Percentiles rank a stretch among this genome's conserved stretches.
These are phyloP conservation scores for Pungitius pungitius DNA, from an alignment of 2,113 vertebrate species.

Conservation along the genomic window DNA sequence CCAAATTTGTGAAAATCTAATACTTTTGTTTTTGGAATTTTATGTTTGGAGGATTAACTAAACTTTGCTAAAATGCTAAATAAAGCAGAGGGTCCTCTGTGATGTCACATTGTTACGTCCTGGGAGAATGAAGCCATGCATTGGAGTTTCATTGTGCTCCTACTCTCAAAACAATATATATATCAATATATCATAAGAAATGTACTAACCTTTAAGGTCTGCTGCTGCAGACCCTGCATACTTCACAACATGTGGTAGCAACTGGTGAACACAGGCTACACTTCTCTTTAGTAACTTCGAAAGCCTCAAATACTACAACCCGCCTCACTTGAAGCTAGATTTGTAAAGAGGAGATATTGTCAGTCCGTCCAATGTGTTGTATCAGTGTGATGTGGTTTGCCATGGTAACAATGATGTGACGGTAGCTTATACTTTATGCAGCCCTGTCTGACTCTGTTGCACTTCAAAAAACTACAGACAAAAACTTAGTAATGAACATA, in stretches of 20 bases:
- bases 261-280: constrained; percentile 30
- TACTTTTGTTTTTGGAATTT: too few species aligned
- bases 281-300: constrained; percentile 61
- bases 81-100: neutral
- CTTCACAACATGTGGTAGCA: constrained; percentile 28
- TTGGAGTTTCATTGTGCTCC: constrained; percentile 51
- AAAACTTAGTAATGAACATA: constrained; percentile 61
- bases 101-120: constrained; percentile 12
- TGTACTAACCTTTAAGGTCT: constrained; percentile 61
- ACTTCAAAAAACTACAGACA: constrained; percentile 42
- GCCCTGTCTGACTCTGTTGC: constrained; percentile 50
- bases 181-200: constrained; percentile 46
- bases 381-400: constrained; percentile 16
- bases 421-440: constrained; percentile 22
- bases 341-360: constrained; percentile 26
- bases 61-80: constrained; percentile 18
- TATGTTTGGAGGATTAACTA: neutral
- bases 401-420: constrained; percentile 35
- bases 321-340: constrained; percentile 58
- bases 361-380: constrained; percentile 11
- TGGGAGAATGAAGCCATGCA: constrained; percentile 45
- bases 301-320: constrained; percentile 71
- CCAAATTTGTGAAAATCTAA: neutral
- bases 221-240: constrained; percentile 50
- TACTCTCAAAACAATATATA: constrained; percentile 50